Evolutionary conservation across 2,888 invertebrate species (phyloP).

Genomic region (Leptopilina myrica): DNA sequence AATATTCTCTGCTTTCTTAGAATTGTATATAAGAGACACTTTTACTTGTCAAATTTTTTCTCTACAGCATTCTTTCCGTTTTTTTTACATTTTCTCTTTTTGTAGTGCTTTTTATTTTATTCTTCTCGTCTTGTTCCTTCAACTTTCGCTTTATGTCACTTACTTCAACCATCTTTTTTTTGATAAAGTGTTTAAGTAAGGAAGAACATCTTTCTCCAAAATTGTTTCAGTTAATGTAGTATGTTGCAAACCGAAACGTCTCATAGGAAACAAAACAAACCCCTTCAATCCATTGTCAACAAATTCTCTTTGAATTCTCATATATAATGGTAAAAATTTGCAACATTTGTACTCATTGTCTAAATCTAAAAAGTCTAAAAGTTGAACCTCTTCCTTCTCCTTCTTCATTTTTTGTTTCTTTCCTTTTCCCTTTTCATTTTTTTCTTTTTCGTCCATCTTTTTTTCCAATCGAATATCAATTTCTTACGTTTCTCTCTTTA

Average conservation of each 20-base stretch:
- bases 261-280: not conserved
- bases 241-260: not conserved
- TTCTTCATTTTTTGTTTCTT: not conserved
- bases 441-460: slow-evolving; percentile 26
- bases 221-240: not conserved
- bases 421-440: slow-evolving; percentile 8
- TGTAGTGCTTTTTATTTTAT: too few relatives aligned
- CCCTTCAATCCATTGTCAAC: not conserved
- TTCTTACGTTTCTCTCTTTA: not conserved
- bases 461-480: not conserved
- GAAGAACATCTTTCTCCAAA: not conserved
- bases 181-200: not conserved
- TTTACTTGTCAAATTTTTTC: not conserved
- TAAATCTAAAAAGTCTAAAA: too few relatives aligned
- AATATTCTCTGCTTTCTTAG: not conserved
- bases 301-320: not conserved
- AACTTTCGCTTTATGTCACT: too few relatives aligned
- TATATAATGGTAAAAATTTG: not conserved
- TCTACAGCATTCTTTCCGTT: too few relatives aligned
- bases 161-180: too few relatives aligned
- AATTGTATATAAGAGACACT: not conserved
- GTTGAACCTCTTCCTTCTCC: not conserved
- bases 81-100: too few relatives aligned
- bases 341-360: too few relatives aligned
- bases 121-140: too few relatives aligned